phyloP scores from a whole-genome alignment of 2,888 invertebrate genomes.

The Chesias legatella region DNA sequence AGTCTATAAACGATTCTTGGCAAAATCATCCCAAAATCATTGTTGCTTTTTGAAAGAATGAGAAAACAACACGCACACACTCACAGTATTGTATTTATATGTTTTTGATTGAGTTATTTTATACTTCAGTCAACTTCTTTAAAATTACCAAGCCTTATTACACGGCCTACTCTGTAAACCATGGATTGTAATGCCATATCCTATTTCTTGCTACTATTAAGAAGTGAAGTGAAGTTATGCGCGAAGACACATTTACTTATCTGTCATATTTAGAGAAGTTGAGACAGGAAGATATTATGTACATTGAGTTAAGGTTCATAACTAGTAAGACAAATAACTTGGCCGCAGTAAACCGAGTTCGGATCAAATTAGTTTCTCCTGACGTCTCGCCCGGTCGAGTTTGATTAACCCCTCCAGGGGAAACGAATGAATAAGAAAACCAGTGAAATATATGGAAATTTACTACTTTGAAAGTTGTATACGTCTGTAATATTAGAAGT shows the following conservation, averaged over 20 bases:
- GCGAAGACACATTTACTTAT: constrained; percentile 30
- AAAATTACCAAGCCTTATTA: too few relatives aligned
- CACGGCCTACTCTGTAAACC: too few relatives aligned
- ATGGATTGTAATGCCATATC: not conserved
- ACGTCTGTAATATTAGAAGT: not conserved
- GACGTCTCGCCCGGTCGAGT: constrained; percentile 53
- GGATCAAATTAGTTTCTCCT: constrained; percentile 68
- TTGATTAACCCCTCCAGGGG: constrained; percentile 62
- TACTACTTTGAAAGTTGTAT: constrained; percentile 11
- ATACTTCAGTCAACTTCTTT: too few relatives aligned
- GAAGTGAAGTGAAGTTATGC: constrained; percentile 27
- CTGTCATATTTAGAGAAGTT: constrained; percentile 42
- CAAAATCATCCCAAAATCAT: too few relatives aligned
- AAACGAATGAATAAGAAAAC: constrained; percentile 46
- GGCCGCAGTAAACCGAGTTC: constrained; percentile 54
- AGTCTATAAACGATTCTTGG: too few relatives aligned
- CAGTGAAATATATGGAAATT: constrained; percentile 18
- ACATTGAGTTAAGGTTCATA: constrained; percentile 61
- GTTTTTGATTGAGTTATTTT: too few relatives aligned
- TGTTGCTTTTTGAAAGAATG: too few relatives aligned
- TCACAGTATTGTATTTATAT: too few relatives aligned
- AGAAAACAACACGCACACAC: too few relatives aligned
- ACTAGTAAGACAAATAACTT: constrained; percentile 64
- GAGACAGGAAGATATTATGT: constrained; percentile 47
- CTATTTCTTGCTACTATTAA: constrained; percentile 11